Evolutionary conservation across 2,888 invertebrate species (phyloP), one percentile per base, ranked within the genome.

Genomic region (Agrenia bidenticulata): DNA sequence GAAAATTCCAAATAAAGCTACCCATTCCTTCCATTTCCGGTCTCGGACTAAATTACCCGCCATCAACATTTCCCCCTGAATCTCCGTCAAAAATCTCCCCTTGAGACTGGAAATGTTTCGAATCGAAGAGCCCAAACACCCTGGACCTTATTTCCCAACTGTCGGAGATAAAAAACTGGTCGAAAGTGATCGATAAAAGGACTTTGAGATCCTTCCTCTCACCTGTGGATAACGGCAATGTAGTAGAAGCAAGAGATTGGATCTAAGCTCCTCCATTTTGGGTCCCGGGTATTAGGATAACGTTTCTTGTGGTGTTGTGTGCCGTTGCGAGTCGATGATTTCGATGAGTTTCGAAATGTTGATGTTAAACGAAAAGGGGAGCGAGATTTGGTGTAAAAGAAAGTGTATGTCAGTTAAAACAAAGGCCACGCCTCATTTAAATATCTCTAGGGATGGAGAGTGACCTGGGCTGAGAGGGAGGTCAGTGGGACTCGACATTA

Each of bases 211-310:
- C 32, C 11, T 32, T 11, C 11, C 32, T 39, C 63, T 66, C 45
- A 72, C 71, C 71, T 72, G 68, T 45, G 71, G 71, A 61, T 72
- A 69, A 60, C 71, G 69, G 61, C 69, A 69, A 41, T 72, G 71
- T 4, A 72, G 67, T 45, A 72, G 58, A 54, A 72, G 66, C 63
- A 69, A 66, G 50, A 72, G 54, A 55, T 72, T 72, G 67, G 71
- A 72, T 32, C 69, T 66, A 26, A 72, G 68, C 63, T 72, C 71
- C 65, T 72, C 71, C 64, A 72, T 69, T 15, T 26, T 57, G 17
- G 2, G 2, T 24, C 21, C 15, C 4, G 13, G 2, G 11, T n/a
- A 5, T 45, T 15, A 17, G 9, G n/a, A n/a, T n/a, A n/a, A n/a
- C n/a, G n/a, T n/a, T n/a, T n/a, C n/a, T n/a, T n/a, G n/a, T n/a